phyloP scores from a whole-genome alignment of 2,113 vertebrate species.

The Meles meles region DNA sequence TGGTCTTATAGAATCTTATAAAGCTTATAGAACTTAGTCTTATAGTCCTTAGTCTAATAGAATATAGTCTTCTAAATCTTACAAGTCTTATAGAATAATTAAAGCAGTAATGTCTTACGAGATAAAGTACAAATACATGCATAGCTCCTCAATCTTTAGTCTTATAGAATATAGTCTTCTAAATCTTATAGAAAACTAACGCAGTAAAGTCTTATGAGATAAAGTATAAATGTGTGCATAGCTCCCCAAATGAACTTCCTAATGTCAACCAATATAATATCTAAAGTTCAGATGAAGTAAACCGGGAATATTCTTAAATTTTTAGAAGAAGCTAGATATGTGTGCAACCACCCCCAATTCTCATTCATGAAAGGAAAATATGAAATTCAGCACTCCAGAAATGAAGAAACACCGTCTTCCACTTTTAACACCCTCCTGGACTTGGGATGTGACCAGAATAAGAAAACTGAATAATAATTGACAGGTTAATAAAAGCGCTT shows the following conservation, averaged over 20 bases:
- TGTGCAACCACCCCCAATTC: background rate
- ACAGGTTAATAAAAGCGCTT: background rate
- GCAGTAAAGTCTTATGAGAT: background rate
- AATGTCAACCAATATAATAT: background rate
- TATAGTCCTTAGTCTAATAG: background rate
- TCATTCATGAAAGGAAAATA: background rate
- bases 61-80: too few relatives aligned
- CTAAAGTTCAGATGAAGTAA: background rate
- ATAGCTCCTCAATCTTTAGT: background rate
- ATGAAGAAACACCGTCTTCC: background rate
- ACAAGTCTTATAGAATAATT: background rate
- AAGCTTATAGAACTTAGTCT: background rate
- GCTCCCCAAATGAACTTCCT: background rate
- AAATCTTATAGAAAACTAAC: background rate
- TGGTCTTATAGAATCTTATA: background rate
- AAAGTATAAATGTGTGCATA: background rate
- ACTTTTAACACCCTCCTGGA: conserved; percentile 20
- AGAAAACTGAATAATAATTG: conserved; percentile 27
- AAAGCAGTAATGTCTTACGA: background rate
- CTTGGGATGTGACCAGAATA: background rate
- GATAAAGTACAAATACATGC: background rate
- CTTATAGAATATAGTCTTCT: background rate
- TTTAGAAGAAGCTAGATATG: background rate
- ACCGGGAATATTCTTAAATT: background rate
- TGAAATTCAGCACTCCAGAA: background rate